Evolutionary conservation across 2,113 vertebrate species (phyloP), one percentile per base, ranked within the genome.

Genomic region (Sciurus niger): DNA sequence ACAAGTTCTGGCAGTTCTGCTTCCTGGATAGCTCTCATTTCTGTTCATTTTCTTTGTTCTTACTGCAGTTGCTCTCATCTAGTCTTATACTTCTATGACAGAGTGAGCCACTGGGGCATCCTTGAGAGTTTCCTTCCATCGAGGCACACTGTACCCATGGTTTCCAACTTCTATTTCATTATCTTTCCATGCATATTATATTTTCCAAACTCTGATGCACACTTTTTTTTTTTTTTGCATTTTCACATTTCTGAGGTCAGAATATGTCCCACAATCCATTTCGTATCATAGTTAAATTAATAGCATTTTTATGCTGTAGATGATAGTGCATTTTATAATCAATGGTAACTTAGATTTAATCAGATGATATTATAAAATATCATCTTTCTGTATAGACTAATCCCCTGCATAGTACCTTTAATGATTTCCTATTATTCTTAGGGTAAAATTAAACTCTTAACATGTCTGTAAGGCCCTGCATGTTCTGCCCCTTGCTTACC

Each of bases 351-450:
- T 77, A 53, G 30, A 40, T n/a, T 73, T 76, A 30, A 83, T 84
- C 53, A 96, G 89, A 84, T 90, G 48, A 77, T 40, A 82, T 17
- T 20, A 86, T 40, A 55, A 86, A 85, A 96, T 40, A 74, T 72
- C 3, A 30, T 51, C 5, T 37, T 95, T 96, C 46, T 94, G n/a
- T 7, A 40, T 92, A 43, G 37, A 43, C 14, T 58, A 48, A 8
- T 76, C 3, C 22, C 37, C 6, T 82, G 32, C 6, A 51, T 51
- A 93, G 78, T 73, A 78, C 2, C 40, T 73, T 84, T 32, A 76
- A 16, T 37, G 34, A 63, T 79, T 79, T 72, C 11, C 28, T n/a
- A 40, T 53, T 34, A 25, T 88, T 34, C 30, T 86, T 74, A 86
- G 55, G n/a, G 58, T 76, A 86, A 93, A 96, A 63, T 11, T 63